Percentiles rank a stretch among this genome's conserved stretches.
These are phyloP conservation scores for Notiomystis cincta DNA, from an alignment of 2,113 vertebrate species.

Conservation along the genomic window DNA sequence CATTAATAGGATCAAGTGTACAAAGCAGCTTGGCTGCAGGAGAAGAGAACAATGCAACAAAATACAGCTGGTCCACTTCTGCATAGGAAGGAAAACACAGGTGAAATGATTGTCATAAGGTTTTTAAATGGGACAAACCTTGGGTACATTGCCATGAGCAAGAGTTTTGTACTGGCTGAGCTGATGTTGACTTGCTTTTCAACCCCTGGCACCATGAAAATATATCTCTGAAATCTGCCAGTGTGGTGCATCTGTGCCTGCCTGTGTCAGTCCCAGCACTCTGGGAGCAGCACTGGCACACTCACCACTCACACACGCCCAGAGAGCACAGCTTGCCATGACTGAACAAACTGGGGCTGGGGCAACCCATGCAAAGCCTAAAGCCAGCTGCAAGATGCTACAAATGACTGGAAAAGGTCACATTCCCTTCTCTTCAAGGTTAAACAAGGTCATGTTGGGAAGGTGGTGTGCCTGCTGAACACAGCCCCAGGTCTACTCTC, in stretches of 20 bases:
- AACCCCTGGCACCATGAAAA: neutral
- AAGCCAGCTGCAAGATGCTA: neutral
- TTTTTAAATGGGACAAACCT: neutral
- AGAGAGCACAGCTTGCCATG: accelerated
- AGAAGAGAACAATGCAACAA: neutral
- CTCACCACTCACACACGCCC: neutral
- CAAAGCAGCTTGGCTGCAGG: neutral
- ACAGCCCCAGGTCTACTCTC: neutral
- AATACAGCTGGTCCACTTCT: neutral
- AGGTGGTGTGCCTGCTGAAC: neutral
- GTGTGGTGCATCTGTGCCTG: neutral
- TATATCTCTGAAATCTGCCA: neutral
- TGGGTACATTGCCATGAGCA: neutral
- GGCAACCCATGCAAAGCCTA: neutral
- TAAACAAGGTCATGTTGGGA: neutral
- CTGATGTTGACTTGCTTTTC: neutral
- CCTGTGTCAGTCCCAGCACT: neutral
- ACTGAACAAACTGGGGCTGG: too few species aligned
- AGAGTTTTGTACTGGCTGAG: neutral
- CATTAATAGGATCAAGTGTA: neutral
- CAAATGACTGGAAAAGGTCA: neutral
- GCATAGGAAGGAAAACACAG: neutral
- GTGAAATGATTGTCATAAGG: neutral
- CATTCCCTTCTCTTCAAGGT: neutral
- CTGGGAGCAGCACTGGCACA: neutral